These are phyloP conservation scores for Hoplostethus mediterraneus DNA, from an alignment of 2,797 vertebrate genomes.

Conservation along the genomic window DNA sequence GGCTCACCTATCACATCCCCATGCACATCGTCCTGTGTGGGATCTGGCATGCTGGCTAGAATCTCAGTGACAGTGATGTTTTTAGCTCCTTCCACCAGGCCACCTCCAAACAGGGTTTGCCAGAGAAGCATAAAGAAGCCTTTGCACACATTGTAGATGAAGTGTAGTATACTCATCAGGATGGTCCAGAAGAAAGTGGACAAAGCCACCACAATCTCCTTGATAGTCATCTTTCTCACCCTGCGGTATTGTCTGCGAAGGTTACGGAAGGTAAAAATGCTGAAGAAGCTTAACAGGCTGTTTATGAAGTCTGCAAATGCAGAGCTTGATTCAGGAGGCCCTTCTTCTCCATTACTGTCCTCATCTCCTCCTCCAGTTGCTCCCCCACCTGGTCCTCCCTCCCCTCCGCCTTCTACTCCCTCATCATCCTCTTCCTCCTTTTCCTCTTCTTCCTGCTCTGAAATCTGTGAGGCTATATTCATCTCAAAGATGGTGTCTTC, in stretches of 20 bases:
- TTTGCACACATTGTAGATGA: constrained; percentile 87
- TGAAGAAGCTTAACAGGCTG: constrained; percentile 79
- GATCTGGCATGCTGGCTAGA: constrained; percentile 95
- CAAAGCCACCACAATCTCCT: constrained; percentile 86
- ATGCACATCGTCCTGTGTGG: constrained; percentile 94
- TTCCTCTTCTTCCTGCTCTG: constrained; percentile 91
- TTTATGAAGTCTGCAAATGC: constrained; percentile 88
- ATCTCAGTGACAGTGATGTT: constrained; percentile 93
- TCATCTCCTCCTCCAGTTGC: constrained; percentile 77
- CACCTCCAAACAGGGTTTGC: constrained; percentile 92
- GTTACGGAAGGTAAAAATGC: constrained; percentile 89
- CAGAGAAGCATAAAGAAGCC: constrained; percentile 90
- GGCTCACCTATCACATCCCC: constrained; percentile 86
- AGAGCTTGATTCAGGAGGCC: constrained; percentile 82
- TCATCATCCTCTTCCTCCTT: constrained; percentile 86
- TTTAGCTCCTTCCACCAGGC: constrained; percentile 94
- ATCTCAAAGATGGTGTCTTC: constrained; percentile 99
- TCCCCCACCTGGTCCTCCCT: constrained; percentile 61
- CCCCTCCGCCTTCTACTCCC: constrained; percentile 68
- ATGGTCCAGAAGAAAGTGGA: constrained; percentile 84
- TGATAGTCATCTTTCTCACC: constrained; percentile 87
- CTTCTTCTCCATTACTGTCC: constrained; percentile 78
- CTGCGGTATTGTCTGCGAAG: constrained; percentile 87
- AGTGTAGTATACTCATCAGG: constrained; percentile 83
- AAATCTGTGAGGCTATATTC: constrained; percentile 96